Evolutionary conservation across 2,797 vertebrate genomes (phyloP), one percentile per base, ranked within the genome.

Genomic region (Halcyon badia): DNA sequence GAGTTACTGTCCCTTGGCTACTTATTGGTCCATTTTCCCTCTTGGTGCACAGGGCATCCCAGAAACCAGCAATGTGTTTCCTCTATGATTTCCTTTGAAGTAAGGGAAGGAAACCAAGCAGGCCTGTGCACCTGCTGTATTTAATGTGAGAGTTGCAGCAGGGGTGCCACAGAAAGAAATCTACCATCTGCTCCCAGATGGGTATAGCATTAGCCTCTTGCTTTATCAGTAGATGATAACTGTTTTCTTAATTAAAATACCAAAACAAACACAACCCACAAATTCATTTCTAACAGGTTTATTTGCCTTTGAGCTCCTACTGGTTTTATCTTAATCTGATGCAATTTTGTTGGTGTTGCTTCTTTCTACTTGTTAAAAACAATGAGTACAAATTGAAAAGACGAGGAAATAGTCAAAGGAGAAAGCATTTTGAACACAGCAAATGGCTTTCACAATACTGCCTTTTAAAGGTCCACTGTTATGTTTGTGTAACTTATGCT

Each of bases 1-100:
- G 99, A 99, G 99, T 99, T 99, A 99, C 98, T 97, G 97, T 98
- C 98, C 98, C 98, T 52, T 97, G 98, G 98, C 98, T 54, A 56
- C 94, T 98, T 95, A 97, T 97, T 98, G 98, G 98, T 98, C 98
- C 98, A 98, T 98, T 99, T 98, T 98, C 98, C 98, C 98, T 98
- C 98, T 99, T 98, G 98, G 98, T 98, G 98, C 98, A 98, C 98
- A 98, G 98, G 98, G 98, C 97, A 98, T 98, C 98, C 98, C 97
- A 97, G 98, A 98, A 99, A 98, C 96, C 98, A 97, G 98, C 97
- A 97, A 98, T 98, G 98, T 98, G 98, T 99, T 99, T 99, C 98
- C 97, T 99, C 99, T 99, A 98, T 99, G 98, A 98, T 99, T 99
- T 99, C 98, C 98, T 98, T 98, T 96, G 97, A 97, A 98, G 97